These are phyloP conservation scores for Philhelius pedissequus DNA, from an alignment of 2,888 invertebrate species.

Conservation along the genomic window DNA sequence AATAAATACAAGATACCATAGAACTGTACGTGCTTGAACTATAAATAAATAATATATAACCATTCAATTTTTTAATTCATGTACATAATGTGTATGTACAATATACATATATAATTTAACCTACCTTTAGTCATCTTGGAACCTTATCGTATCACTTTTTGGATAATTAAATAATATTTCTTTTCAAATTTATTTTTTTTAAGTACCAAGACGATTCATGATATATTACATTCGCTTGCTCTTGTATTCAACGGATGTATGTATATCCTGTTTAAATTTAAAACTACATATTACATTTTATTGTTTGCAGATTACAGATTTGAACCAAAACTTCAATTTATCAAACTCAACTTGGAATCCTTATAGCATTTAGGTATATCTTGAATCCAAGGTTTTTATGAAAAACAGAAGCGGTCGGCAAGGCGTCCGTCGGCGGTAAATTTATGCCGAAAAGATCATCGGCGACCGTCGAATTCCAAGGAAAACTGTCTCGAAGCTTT, in stretches of 20 bases:
- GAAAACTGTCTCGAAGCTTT: slow-evolving; percentile 28
- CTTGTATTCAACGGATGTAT: no score
- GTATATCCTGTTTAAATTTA: background rate
- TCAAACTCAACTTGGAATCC: background rate
- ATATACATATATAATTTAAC: background rate
- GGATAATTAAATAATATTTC: background rate
- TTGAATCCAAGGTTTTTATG: no score
- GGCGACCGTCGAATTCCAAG: slow-evolving; percentile 13
- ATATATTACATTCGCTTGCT: background rate
- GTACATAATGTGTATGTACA: background rate
- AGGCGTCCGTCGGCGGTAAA: no score
- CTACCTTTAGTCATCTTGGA: slow-evolving; percentile 45
- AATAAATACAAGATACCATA: slow-evolving; percentile 83
- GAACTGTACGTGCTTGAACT: slow-evolving; percentile 79
- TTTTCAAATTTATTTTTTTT: background rate
- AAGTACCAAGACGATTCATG: background rate
- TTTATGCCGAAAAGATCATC: slow-evolving; percentile 38
- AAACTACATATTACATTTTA: background rate
- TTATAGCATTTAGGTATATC: no score
- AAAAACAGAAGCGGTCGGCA: no score
- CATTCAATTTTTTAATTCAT: background rate
- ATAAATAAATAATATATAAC: slow-evolving; percentile 7
- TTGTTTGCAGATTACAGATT: background rate
- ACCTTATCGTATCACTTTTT: background rate
- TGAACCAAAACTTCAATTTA: background rate